Evolutionary conservation across 2,113 vertebrate species (phyloP).

Genomic region (Bufo bufo): DNA sequence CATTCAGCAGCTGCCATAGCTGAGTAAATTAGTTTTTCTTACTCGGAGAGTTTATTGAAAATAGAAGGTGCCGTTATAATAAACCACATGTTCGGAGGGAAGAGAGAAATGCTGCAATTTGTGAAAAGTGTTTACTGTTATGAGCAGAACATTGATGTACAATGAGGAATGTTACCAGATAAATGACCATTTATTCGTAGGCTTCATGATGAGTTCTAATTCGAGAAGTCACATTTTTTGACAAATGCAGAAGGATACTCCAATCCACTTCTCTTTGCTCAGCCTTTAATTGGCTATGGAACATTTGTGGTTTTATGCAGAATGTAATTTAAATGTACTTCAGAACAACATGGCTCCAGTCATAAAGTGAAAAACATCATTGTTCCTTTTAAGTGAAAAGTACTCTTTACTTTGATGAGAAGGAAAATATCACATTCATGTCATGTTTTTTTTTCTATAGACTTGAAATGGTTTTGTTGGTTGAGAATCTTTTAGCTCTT

Average conservation of each 20-base stretch:
- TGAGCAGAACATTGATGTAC: conserved; percentile 39
- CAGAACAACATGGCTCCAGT: neutral
- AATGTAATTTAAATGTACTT: conserved; percentile 27
- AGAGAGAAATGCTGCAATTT: conserved; percentile 44
- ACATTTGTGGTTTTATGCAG: conserved; percentile 17
- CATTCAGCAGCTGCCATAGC: conserved; percentile 54
- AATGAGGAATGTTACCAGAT: conserved; percentile 47
- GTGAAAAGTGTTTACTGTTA: conserved; percentile 49
- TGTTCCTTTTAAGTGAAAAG: neutral
- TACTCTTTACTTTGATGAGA: neutral
- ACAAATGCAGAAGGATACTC: conserved; percentile 4
- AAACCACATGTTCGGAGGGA: conserved; percentile 1
- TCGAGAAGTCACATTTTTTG: conserved; percentile 34
- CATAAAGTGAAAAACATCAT: conserved; percentile 1
- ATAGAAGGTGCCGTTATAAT: conserved; percentile 46
- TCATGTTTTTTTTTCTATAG: neutral
- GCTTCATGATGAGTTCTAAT: conserved; percentile 42
- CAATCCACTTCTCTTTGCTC: conserved; percentile 24
- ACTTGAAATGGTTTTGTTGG: neutral
- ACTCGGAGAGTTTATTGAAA: conserved; percentile 37
- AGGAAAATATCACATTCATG: neutral
- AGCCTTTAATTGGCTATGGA: conserved; percentile 27
- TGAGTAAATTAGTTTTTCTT: conserved; percentile 41
- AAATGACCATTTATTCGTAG: conserved; percentile 38
- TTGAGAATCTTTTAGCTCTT: neutral